A percentile compares a stretch with the other conserved stretches of the same genome.
Conservation (phyloP, 30 jellyfish, hydroid and myxozoan species). For the Clytia hemisphaerica region DNA sequence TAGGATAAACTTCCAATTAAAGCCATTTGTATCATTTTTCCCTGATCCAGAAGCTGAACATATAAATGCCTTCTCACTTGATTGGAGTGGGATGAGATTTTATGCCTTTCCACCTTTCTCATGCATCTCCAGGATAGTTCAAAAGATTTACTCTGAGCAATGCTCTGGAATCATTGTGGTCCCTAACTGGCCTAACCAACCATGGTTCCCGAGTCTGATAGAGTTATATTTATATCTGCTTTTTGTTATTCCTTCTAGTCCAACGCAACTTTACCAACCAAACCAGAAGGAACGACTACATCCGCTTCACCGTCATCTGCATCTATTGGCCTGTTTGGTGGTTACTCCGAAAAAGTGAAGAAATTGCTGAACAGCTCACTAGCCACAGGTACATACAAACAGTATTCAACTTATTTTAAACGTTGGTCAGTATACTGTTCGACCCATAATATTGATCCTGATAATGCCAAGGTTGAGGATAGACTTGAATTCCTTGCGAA, state of each 20-base stretch:
- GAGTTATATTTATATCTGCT: background rate
- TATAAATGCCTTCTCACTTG: constrained; percentile 36
- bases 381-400: background rate
- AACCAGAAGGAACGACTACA: constrained; percentile 16
- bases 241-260: constrained; percentile 21
- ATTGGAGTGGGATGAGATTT: constrained; percentile 21
- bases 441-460: background rate
- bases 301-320: constrained; percentile 19
- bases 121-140: background rate
- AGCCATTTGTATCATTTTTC: constrained; percentile 6
- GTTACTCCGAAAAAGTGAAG: no score
- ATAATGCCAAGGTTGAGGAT: background rate
- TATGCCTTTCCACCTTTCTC: constrained; percentile 47
- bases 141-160: constrained; percentile 12
- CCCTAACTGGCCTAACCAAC: constrained; percentile 46
- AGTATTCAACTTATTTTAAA: background rate
- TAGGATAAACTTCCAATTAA: background rate
- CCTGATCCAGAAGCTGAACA: constrained; percentile 41
- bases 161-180: constrained; percentile 37
- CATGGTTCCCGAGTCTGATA: constrained; percentile 12
- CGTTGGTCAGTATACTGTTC: no score
- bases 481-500: constrained; percentile 11
- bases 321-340: constrained; percentile 1
- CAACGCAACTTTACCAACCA: constrained; percentile 16
- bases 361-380: no score